A percentile compares a stretch with the other conserved stretches of the same genome.
phyloP scores from a whole-genome alignment of 2,888 invertebrate genomes.

The Doris montereyensis region DNA sequence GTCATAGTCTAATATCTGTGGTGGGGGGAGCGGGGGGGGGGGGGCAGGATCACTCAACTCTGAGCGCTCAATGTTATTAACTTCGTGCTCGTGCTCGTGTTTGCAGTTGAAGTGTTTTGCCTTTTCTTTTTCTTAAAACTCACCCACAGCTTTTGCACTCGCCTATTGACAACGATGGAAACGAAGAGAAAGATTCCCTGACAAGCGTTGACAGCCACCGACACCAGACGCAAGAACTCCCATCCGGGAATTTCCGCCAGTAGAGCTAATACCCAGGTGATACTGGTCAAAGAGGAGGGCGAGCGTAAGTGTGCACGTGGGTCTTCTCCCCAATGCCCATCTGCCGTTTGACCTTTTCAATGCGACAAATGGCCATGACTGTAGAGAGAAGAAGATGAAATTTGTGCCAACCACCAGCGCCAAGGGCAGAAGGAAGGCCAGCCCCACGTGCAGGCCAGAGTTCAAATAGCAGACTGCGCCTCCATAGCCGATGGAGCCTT shows the following conservation, averaged over 20 bases:
- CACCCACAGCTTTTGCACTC: constrained; percentile 49
- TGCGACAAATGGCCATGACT: constrained; percentile 45
- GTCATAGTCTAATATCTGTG: too few relatives aligned
- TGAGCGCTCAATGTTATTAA: too few relatives aligned
- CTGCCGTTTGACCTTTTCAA: constrained; percentile 30
- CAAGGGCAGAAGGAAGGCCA: constrained; percentile 51
- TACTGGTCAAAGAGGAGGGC: constrained; percentile 53
- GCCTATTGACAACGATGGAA: constrained; percentile 50
- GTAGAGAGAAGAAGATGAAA: constrained; percentile 49
- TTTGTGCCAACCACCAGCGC: constrained; percentile 50
- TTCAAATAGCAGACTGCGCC: constrained; percentile 45
- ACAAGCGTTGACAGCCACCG: constrained; percentile 50
- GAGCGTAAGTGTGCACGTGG: constrained; percentile 51
- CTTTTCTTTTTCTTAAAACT: constrained; percentile 5
- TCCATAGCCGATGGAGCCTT: constrained; percentile 49
- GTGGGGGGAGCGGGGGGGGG: too few relatives aligned
- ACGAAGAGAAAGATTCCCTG: constrained; percentile 57
- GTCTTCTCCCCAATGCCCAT: constrained; percentile 43
- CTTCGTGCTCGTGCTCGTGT: too few relatives aligned
- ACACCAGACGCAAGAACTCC: constrained; percentile 49
- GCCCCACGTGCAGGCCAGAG: constrained; percentile 32
- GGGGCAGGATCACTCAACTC: too few relatives aligned
- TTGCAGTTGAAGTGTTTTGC: too few relatives aligned
- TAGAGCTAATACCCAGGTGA: constrained; percentile 57
- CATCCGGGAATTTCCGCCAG: constrained; percentile 50